Evolutionary conservation across 2,113 vertebrate species (phyloP), one percentile per base, ranked within the genome.

Genomic region (Recurvirostra avosetta): DNA sequence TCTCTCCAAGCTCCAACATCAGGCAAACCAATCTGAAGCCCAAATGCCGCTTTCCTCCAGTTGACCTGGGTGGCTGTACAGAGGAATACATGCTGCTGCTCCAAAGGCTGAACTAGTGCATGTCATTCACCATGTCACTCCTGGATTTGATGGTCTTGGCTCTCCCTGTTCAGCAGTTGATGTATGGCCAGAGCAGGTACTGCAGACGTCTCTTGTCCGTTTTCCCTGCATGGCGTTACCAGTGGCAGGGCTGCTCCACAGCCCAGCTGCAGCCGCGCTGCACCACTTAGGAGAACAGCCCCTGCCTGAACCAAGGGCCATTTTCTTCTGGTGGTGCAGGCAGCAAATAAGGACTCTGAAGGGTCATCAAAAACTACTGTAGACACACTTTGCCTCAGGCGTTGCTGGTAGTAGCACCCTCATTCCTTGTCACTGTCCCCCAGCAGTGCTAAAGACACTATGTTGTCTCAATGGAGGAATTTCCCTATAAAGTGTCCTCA

Each of bases 271-370:
- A 85, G 32, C n/a, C 40, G 16, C 7, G 0, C 21, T 41, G n/a
- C 7, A 11, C 6, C 22, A 38, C 34, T 15, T 0, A 0, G 22
- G 18, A 65, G 59, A 80, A 8, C 3, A 84, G 4, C 3, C 25
- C 17, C 61, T 80, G 18, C 16, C 59, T 66, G 30, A 58, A 71
- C 49, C 49, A 50, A 50, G 49, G 23, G 22, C 49, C 49, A 13
- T 23, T 25, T 50, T 25, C 22, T 50, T 25, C 49, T 50, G 49
- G 49, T 50, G 49, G 11, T 25, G 49, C 49, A 50, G 49, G 49
- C 49, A 49, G 49, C 49, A 50, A 50, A 50, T 50, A 50, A 50
- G 49, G 49, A 12, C 49, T 50, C 49, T 50, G 22, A 25, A 50
- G 49, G 49, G 49, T 22, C 22, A 25, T 50, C 49, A 50, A 50